Evolutionary conservation across 2,888 invertebrate genomes (phyloP), one percentile per base, ranked within the genome.

Genomic region (Trissolcus japonicus): DNA sequence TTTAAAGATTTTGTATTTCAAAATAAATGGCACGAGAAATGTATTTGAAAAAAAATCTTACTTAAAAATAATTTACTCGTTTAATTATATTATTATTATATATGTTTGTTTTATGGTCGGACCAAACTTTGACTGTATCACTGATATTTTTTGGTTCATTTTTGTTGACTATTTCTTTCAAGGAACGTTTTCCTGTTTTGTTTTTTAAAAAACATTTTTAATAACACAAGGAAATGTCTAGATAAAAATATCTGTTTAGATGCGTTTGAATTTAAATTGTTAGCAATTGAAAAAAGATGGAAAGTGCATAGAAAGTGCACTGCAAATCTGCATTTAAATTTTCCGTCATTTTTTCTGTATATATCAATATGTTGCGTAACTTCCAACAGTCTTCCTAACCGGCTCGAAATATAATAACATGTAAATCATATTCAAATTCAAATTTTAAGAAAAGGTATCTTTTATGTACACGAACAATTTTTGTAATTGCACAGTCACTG

Each of bases 311-410:
- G 16, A 60, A 14, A 35, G 29, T 29, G 17, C 16, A 13, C 11
- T 29, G 29, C 60, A 48, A 60, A 60, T 60, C 60, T 60, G 50
- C 35, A 63, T 63, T 55, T 35, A 63, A 63, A 63, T 55, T 63
- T 41, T 54, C 41, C 3, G 54, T 11, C 55, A n/a, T 17, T 19
- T 61, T 9, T 48, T 53, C 53, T 43, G 35, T 53, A 51, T 19
- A 21, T 55, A 62, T 53, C 19, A 51, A 60, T 60, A 55, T 55
- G 35, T 61, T 61, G 35, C 19, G 40, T 16, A 51, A 50, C 35
- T 40, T 35, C 11, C 19, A 25, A 25, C 40, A 40, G 19, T n/a
- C 51, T 19, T 51, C 40, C 7, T 4, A 29, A 35, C 6, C 4
- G 16, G 14, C 29, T 50, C 19, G 1, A 60, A 25, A 46, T 46